A percentile compares a stretch with the other conserved stretches of the same genome.
phyloP scores from a whole-genome alignment of 2,888 invertebrate genomes.

The Dastarcus helophoroides region DNA sequence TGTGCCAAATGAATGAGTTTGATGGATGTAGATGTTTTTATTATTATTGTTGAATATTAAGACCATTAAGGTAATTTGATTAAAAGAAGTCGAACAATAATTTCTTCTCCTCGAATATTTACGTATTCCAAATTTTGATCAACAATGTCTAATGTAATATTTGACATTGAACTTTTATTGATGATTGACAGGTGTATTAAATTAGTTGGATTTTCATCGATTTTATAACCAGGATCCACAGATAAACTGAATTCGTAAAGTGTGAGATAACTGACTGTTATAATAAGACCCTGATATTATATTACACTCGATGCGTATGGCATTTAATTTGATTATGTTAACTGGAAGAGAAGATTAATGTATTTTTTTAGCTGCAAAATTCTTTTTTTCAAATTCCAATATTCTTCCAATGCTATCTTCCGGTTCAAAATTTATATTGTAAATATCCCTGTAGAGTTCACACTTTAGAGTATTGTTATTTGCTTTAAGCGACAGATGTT shows the following conservation, averaged over 20 bases:
- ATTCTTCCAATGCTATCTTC: constrained; percentile 3
- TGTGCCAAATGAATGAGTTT: too few relatives aligned
- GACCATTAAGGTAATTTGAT: constrained; percentile 7
- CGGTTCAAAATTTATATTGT: constrained; percentile 1
- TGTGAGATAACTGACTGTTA: constrained; percentile 23
- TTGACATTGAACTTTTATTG: constrained; percentile 15
- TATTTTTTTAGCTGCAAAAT: constrained; percentile 5
- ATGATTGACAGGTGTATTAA: constrained; percentile 27
- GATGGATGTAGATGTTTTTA: too few relatives aligned
- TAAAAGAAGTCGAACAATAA: constrained; percentile 20
- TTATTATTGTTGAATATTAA: too few relatives aligned
- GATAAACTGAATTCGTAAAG: constrained; percentile 27
- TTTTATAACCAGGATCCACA: constrained; percentile 27
- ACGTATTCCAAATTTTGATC: constrained; percentile 23
- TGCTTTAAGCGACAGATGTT: too few relatives aligned
- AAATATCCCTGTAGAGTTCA: neutral
- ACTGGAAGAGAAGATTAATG: constrained; percentile 16
- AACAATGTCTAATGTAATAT: constrained; percentile 20
- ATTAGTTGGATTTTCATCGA: constrained; percentile 25
- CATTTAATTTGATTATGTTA: constrained; percentile 15
- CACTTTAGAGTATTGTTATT: constrained; percentile 7
- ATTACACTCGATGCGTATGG: constrained; percentile 19
- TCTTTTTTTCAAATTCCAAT: constrained; percentile 5
- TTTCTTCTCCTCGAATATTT: constrained; percentile 21
- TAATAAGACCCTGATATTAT: constrained; percentile 23